Percentiles rank a stretch among this genome's conserved stretches.
Evolutionary conservation across 2,113 vertebrate species (phyloP).

Genomic region (Ahaetulla prasina): DNA sequence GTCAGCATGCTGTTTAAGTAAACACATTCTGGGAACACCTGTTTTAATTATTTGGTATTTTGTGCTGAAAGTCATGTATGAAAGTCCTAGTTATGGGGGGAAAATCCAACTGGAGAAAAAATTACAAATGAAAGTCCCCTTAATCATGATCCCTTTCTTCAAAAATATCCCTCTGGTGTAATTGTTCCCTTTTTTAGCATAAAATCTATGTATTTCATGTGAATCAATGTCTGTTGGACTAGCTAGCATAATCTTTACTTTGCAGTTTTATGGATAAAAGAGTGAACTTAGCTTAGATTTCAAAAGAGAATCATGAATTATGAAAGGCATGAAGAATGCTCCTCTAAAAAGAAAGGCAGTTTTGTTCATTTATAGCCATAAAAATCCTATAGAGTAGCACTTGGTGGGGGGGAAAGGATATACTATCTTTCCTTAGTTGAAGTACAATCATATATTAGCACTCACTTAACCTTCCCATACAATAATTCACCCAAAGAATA

Average conservation of each 20-base stretch:
- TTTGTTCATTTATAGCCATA: conserved; percentile 45
- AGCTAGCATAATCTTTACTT: neutral
- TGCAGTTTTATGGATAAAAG: neutral
- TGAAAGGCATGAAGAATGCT: neutral
- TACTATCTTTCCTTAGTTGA: conserved; percentile 58
- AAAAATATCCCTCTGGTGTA: neutral
- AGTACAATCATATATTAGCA: conserved; percentile 57
- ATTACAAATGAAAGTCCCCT: neutral
- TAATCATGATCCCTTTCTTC: neutral
- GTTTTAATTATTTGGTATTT: neutral
- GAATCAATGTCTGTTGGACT: neutral
- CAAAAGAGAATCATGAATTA: neutral
- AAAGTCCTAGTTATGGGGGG: neutral
- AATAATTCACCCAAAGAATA: conserved; percentile 69
- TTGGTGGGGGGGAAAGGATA: conserved; percentile 25
- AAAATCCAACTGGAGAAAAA: neutral
- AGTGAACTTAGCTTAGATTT: neutral
- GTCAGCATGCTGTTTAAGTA: neutral
- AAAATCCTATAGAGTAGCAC: conserved; percentile 44
- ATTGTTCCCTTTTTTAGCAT: accelerated
- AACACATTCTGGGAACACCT: neutral
- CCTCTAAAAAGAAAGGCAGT: neutral
- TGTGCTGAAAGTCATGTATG: neutral
- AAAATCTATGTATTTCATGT: neutral
- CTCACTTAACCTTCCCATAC: conserved; percentile 69